phyloP scores from a whole-genome alignment of 1,140 invertebrate genomes.

The Acromyrmex charruanus region DNA sequence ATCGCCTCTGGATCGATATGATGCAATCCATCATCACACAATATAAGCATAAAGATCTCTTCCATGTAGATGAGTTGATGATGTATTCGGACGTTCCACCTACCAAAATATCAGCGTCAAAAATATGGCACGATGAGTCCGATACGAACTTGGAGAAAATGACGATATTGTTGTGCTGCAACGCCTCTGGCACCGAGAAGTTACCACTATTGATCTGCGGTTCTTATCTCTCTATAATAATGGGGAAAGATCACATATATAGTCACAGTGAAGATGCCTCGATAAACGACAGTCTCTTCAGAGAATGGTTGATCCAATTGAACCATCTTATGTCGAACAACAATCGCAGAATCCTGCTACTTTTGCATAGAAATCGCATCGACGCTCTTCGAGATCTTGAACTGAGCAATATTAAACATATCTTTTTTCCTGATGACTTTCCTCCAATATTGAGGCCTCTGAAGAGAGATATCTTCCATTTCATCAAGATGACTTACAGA shows the following conservation, averaged over 20 bases:
- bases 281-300: slow-evolving; percentile 77
- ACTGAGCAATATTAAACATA: slow-evolving; percentile 75
- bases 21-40: slow-evolving; percentile 73
- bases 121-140: too few species aligned
- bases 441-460: slow-evolving; percentile 75
- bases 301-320: slow-evolving; percentile 73
- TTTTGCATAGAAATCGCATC: slow-evolving; percentile 74
- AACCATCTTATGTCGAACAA: slow-evolving; percentile 71
- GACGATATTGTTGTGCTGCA: slow-evolving; percentile 76
- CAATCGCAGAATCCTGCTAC: slow-evolving; percentile 75
- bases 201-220: slow-evolving; percentile 77
- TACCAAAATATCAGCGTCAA: not conserved
- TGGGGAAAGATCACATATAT: slow-evolving; percentile 70
- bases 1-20: slow-evolving; percentile 77
- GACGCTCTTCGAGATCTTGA: slow-evolving; percentile 63
- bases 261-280: slow-evolving; percentile 65
- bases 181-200: slow-evolving; percentile 78
- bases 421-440: slow-evolving; percentile 79
- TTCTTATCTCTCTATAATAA: slow-evolving; percentile 57
- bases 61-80: slow-evolving; percentile 77
- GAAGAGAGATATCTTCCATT: slow-evolving; percentile 77
- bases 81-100: slow-evolving; percentile 76
- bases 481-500: slow-evolving; percentile 80
- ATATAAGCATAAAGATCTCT: slow-evolving; percentile 78
- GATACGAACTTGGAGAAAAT: slow-evolving; percentile 34